Evolutionary conservation across 2,113 vertebrate genomes (phyloP).

Genomic region (Phaethornis superciliosus): DNA sequence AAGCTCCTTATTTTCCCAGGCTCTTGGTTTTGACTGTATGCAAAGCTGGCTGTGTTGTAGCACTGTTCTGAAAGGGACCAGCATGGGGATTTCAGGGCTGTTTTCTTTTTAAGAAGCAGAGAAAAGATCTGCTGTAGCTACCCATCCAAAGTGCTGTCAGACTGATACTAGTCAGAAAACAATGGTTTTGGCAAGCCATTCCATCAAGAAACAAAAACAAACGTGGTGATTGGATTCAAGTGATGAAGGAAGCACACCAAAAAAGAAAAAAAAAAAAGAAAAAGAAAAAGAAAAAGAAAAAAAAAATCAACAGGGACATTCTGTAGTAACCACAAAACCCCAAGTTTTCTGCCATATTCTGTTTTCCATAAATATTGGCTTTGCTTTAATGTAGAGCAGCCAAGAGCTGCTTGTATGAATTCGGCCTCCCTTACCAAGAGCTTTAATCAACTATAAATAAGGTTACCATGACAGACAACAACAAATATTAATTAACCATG

Average conservation of each 20-base stretch:
- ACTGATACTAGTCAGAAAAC: constrained; percentile 5
- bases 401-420: constrained; percentile 37
- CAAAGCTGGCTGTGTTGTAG: neutral
- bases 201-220: constrained; percentile 31
- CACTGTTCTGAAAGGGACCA: neutral
- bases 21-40: neutral
- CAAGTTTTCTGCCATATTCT: constrained; percentile 37
- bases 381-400: neutral
- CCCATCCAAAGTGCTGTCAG: neutral
- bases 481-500: neutral
- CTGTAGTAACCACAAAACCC: constrained; percentile 53
- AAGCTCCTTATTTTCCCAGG: neutral
- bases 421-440: neutral
- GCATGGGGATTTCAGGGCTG: neutral
- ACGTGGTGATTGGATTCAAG: constrained; percentile 40
- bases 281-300: neutral
- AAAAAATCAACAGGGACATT: constrained; percentile 54
- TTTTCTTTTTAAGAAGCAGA: neutral
- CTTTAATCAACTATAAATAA: constrained; percentile 36
- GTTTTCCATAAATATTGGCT: constrained; percentile 60
- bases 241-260: neutral
- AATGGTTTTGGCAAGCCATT: constrained; percentile 9
- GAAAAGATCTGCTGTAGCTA: neutral
- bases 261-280: constrained; percentile 29
- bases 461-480: constrained; percentile 16